Evolutionary conservation across 2,888 invertebrate genomes (phyloP).

Genomic region (Dryococelus australis): DNA sequence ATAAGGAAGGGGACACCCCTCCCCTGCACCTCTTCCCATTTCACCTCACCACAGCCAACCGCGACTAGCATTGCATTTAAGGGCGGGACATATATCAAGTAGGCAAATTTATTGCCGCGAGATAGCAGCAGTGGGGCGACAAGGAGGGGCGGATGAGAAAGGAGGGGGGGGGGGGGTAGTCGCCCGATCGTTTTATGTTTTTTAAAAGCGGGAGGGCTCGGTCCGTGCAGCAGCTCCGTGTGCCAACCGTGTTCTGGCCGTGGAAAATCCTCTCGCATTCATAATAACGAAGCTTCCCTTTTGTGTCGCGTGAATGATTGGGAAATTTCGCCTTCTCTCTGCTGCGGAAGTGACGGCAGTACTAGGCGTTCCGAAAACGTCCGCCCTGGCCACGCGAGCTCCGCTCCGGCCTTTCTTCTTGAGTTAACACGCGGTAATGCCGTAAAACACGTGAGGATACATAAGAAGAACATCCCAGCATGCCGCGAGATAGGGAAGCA

Average conservation of each 20-base stretch:
- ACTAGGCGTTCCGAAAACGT: slow-evolving; percentile 34
- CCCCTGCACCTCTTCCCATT: neutral
- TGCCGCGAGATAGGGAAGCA: too few relatives aligned
- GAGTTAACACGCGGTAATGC: too few relatives aligned
- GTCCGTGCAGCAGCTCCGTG: neutral
- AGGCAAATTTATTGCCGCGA: slow-evolving; percentile 51
- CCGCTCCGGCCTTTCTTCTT: too few relatives aligned
- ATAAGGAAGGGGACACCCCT: slow-evolving; percentile 40
- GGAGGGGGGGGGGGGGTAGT: neutral
- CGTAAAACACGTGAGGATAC: too few relatives aligned
- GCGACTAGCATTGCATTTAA: slow-evolving; percentile 30
- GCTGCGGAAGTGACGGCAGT: neutral
- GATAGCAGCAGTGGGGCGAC: slow-evolving; percentile 42
- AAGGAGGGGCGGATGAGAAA: neutral
- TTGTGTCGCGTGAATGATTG: slow-evolving; percentile 38
- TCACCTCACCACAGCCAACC: slow-evolving; percentile 9
- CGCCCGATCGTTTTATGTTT: slow-evolving; percentile 39
- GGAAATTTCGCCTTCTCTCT: slow-evolving; percentile 32
- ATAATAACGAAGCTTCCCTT: slow-evolving; percentile 20
- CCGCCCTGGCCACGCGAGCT: neutral
- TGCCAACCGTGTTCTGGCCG: too few relatives aligned
- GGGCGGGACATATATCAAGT: slow-evolving; percentile 50
- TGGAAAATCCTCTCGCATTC: slow-evolving; percentile 13
- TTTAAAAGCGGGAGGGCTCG: slow-evolving; percentile 38
- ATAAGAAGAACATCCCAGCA: too few relatives aligned